Base-by-base conservation (phyloP, 2,797 vertebrate species). In the Poliocrania exsul region DNA sequence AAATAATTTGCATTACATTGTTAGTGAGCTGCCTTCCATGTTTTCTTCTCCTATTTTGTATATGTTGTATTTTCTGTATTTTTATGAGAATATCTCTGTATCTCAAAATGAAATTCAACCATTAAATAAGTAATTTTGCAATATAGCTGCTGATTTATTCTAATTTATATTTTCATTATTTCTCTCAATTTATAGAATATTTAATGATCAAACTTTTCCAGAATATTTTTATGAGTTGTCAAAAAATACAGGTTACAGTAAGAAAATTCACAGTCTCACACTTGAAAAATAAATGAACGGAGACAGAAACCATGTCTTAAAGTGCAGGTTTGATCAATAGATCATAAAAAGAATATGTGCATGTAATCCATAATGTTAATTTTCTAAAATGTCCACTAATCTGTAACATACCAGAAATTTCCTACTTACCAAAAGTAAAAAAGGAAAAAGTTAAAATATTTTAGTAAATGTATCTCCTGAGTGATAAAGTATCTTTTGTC, bases 181-280 rank as follows among this genome's bases (percentile, higher is more conserved):
- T 81, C 5, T 79, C 23, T 75, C 9, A n/a, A 9, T 66, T 57
- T 57, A 24, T 25, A 42, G 2, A 49, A 5, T 57, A 57, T 57
- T 25, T 74, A 72, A 28, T 46, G 6, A 69, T 14, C 3, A 28
- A 67, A 44, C 1, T 20, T 69, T 69, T 69, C 14, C 0, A 2
- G 37, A 13, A 33, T 2, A 9, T 29, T 49, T 67, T 11, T 24
- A 12, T 23, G 14, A 72, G 67, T 71, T 79, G 23, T 33, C 33
- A 40, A 79, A 83, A 62, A 70, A 42, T 12, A 3, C 1, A 29
- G 1, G 40, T 71, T 67, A 26, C 4, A 28, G 3, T 53, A 15
- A 67, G 1, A 64, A 9, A 64, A 72, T 49, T 49, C 16, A 67
- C 10, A 29, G 10, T n/a, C 4, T 1, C 1, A 11, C 26, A 4